phyloP scores from a whole-genome alignment of 2,797 vertebrate genomes.

The Lycodopsis pacificus region DNA sequence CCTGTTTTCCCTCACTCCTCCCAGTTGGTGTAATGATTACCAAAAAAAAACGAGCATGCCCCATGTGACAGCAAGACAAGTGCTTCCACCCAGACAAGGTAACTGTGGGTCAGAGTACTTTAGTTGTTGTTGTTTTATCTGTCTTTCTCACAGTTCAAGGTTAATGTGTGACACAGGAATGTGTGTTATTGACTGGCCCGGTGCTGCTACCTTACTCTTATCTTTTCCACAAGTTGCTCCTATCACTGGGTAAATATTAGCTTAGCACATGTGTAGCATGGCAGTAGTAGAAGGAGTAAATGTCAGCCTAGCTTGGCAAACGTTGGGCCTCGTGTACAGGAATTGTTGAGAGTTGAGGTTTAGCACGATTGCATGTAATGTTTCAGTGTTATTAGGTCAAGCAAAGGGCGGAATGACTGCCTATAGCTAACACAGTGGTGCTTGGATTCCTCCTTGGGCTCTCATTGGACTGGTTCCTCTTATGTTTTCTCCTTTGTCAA shows the following conservation, averaged over 20 bases:
- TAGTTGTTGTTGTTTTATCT: slow-evolving; percentile 43
- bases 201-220: slow-evolving; percentile 35
- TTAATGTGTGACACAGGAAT: slow-evolving; percentile 55
- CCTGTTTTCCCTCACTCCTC: slow-evolving; percentile 8
- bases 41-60: slow-evolving; percentile 57
- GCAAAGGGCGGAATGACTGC: slow-evolving; percentile 9
- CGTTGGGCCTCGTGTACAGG: not conserved
- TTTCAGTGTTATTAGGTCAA: slow-evolving; percentile 28
- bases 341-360: not conserved
- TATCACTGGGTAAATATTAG: slow-evolving; percentile 73
- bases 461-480: not conserved
- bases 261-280: slow-evolving; percentile 36
- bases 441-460: slow-evolving; percentile 1
- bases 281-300: slow-evolving; percentile 24
- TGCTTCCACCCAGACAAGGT: slow-evolving; percentile 44
- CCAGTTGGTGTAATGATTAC: slow-evolving; percentile 62
- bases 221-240: slow-evolving; percentile 49
- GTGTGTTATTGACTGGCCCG: slow-evolving; percentile 38
- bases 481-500: slow-evolving; percentile 1
- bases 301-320: slow-evolving; percentile 32
- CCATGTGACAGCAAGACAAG: slow-evolving; percentile 35
- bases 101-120: slow-evolving; percentile 44
- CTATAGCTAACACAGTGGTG: not conserved
- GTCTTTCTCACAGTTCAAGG: slow-evolving; percentile 43
- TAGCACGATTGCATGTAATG: not conserved